Conservation (phyloP, 2,113 vertebrate genomes). For the Corvus hawaiiensis region DNA sequence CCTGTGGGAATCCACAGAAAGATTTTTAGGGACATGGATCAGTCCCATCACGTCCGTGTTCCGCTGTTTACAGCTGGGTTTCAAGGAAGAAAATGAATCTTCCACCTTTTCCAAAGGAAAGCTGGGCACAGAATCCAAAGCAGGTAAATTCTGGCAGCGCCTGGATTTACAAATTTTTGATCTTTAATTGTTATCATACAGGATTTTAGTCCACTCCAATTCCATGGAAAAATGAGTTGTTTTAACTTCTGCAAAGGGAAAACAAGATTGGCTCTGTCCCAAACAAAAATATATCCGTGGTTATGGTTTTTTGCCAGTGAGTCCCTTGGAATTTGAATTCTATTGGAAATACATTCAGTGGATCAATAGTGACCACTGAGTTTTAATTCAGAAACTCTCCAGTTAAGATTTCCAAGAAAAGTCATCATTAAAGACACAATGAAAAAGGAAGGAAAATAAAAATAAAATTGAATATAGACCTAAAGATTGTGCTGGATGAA, state of each 20-base stretch:
- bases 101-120: not conserved
- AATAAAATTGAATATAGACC: not conserved
- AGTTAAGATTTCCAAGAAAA: not conserved
- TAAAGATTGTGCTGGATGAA: not conserved
- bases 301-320: not conserved
- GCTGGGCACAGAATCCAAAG: accelerated
- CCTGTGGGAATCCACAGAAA: not conserved
- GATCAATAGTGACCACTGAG: not conserved
- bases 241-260: not conserved
- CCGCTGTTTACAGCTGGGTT: not conserved
- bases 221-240: not conserved
- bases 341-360: not conserved
- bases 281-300: not conserved
- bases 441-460: not conserved
- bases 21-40: not conserved
- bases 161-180: not conserved
- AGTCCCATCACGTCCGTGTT: accelerated
- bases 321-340: not conserved
- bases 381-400: not conserved
- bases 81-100: not conserved
- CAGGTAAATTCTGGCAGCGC: not conserved
- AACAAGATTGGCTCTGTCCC: not conserved
- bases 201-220: not conserved
- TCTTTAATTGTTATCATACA: not conserved
- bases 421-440: not conserved